Evolutionary conservation across 2,797 vertebrate genomes (phyloP), one percentile per base, ranked within the genome.

Genomic region (Gouania willdenowi): DNA sequence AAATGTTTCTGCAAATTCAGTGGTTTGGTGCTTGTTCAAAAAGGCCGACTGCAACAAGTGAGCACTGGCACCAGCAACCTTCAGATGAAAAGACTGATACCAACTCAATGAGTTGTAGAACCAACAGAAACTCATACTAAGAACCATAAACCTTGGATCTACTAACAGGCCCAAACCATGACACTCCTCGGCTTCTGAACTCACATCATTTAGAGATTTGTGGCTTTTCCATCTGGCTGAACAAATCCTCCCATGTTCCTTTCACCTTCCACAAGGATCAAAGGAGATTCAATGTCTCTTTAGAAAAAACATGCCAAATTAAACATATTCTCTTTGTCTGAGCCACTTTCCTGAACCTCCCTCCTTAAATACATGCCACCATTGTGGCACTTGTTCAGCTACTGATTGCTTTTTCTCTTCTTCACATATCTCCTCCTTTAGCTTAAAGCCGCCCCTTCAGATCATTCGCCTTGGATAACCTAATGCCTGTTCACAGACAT

Each of bases 271-370:
- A 25, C 60, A 8, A 35, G 39, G 51, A 66, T 17, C 61, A 48
- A 58, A 51, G 40, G 58, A 66, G 70, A 77, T 75, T 63, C 72
- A 72, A 49, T 71, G 63, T 60, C 58, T 66, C 43, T 10, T 39
- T 23, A 51, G 46, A 66, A 17, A 30, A 16, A 14, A 42, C 5
- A 5, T 48, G 33, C 30, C 41, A 68, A 70, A 72, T 71, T 65
- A 69, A 76, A 71, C 53, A 47, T 66, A 63, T 56, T 70, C 54
- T 50, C 45, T 65, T 48, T 53, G 51, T 61, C 50, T 50, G 41
- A 59, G 52, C 71, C 56, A 41, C 48, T 63, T 64, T 40, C 30
- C 37, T 37, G 37, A n/a, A n/a, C n/a, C n/a, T n/a, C n/a, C n/a
- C 40, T 49, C 38, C 36, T 66, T 47, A 15, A 57, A 22, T 10